These are phyloP conservation scores for Drosophila atripex DNA, from an alignment of 2,888 invertebrate genomes.

Conservation along the genomic window DNA sequence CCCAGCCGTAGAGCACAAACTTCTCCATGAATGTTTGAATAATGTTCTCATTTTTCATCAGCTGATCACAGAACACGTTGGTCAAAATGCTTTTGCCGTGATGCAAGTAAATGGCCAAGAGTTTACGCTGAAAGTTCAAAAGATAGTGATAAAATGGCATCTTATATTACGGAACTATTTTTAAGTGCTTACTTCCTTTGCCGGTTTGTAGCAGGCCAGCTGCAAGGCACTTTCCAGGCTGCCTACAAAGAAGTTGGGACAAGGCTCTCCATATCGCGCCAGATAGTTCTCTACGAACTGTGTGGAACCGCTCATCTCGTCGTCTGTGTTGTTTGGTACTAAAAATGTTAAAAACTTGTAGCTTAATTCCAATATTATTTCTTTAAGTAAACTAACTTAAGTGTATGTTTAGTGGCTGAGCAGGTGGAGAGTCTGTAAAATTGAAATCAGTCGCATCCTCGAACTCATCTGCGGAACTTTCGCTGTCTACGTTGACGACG, in stretches of 20 bases:
- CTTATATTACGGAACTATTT: not conserved
- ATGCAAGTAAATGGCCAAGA: slow-evolving; percentile 97
- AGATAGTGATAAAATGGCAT: not conserved
- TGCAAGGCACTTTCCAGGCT: slow-evolving; percentile 95
- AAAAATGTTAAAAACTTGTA: not conserved
- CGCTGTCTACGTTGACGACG: slow-evolving; percentile 79
- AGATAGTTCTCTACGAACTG: slow-evolving; percentile 95
- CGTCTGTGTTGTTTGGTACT: slow-evolving; percentile 94
- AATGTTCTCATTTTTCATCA: slow-evolving; percentile 95
- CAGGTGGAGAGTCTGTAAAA: slow-evolving; percentile 90
- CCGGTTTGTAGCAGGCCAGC: slow-evolving; percentile 94
- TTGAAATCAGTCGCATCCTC: slow-evolving; percentile 94
- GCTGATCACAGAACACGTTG: slow-evolving; percentile 98
- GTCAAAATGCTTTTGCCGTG: slow-evolving; percentile 97
- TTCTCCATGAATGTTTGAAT: slow-evolving; percentile 94
- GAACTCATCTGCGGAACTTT: slow-evolving; percentile 92
- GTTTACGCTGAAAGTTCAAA: slow-evolving; percentile 89
- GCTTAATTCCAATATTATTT: not conserved
- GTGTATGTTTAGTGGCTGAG: slow-evolving; percentile 89
- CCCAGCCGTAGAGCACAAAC: slow-evolving; percentile 99
- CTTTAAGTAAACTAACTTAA: slow-evolving; percentile 86
- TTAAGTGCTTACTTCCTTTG: slow-evolving; percentile 89
- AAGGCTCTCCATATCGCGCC: slow-evolving; percentile 90
- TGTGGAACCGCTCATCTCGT: slow-evolving; percentile 93
- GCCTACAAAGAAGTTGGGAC: slow-evolving; percentile 96